Evolutionary conservation across 1,140 invertebrate genomes (phyloP).

Genomic region (Plutomurus gul): DNA sequence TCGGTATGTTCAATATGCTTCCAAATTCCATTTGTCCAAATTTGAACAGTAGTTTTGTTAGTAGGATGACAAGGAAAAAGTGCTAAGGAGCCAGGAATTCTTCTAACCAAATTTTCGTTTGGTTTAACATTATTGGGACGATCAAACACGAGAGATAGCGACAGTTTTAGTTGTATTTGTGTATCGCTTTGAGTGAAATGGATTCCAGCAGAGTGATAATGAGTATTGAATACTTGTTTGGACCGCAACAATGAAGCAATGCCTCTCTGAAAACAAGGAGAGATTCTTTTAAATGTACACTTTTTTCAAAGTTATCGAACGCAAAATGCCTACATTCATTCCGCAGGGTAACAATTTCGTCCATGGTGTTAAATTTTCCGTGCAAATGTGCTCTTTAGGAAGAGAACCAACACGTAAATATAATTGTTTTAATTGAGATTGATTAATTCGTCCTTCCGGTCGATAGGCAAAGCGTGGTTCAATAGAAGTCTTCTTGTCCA

Average conservation of each 20-base stretch:
- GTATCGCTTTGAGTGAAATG: constrained; percentile 65
- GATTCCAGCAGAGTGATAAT: constrained; percentile 88
- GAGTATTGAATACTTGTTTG: constrained; percentile 86
- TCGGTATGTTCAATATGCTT: constrained; percentile 25
- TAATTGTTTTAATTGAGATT: constrained; percentile 60
- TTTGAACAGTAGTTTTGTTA: constrained; percentile 32
- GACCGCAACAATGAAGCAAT: constrained; percentile 87
- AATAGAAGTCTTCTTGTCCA: constrained; percentile 84
- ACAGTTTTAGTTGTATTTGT: constrained; percentile 42
- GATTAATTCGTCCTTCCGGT: constrained; percentile 67
- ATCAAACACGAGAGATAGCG: constrained; percentile 48
- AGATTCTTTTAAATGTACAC: too few relatives aligned
- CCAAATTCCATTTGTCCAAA: constrained; percentile 48
- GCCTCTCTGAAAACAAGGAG: constrained; percentile 66
- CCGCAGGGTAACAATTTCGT: constrained; percentile 94
- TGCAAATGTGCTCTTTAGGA: constrained; percentile 94
- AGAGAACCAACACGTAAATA: constrained; percentile 81
- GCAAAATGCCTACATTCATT: constrained; percentile 64
- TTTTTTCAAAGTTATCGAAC: not conserved
- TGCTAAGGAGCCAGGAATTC: constrained; percentile 43
- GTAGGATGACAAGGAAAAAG: constrained; percentile 50
- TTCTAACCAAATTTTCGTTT: constrained; percentile 44
- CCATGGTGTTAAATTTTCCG: constrained; percentile 98
- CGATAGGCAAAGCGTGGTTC: constrained; percentile 80
- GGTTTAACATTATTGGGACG: not conserved